phyloP scores from a whole-genome alignment of 2,113 vertebrate species.

The Fulmarus glacialis region DNA sequence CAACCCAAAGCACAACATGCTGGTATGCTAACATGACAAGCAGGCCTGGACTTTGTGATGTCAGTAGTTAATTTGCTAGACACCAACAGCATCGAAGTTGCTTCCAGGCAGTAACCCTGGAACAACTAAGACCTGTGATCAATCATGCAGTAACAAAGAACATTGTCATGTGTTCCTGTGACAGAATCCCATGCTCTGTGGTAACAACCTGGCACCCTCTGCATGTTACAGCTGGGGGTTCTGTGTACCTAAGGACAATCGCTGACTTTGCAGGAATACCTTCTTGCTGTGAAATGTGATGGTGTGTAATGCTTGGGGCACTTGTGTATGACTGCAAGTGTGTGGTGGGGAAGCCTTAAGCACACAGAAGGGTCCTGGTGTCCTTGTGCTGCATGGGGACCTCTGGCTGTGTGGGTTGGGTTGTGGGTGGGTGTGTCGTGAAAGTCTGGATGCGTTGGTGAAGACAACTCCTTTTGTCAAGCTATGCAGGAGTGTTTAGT shows the following conservation, averaged over 20 bases:
- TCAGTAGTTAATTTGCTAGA: not conserved
- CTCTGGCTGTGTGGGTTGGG: not conserved
- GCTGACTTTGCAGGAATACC: not conserved
- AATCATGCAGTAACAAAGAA: rapidly evolving
- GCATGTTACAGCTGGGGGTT: rapidly evolving
- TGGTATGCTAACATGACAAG: no score
- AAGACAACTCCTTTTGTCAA: no score
- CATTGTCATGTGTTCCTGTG: not conserved
- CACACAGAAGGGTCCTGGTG: rapidly evolving
- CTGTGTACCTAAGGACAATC: rapidly evolving
- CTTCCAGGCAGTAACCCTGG: not conserved
- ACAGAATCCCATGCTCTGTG: no score
- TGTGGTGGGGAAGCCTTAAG: not conserved
- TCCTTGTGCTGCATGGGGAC: no score
- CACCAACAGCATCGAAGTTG: not conserved
- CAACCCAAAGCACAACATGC: not conserved
- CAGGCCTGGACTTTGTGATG: not conserved
- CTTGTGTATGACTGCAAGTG: rapidly evolving
- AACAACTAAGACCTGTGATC: rapidly evolving
- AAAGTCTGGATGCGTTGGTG: rapidly evolving
- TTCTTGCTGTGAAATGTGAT: not conserved
- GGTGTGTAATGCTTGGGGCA: no score
- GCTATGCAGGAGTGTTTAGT: not conserved
- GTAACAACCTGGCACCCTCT: rapidly evolving
- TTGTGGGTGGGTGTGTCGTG: not conserved